A percentile compares a stretch with the other conserved stretches of the same genome.
Conservation (phyloP, 2,888 invertebrate species). For the Ernsta delagoae region DNA sequence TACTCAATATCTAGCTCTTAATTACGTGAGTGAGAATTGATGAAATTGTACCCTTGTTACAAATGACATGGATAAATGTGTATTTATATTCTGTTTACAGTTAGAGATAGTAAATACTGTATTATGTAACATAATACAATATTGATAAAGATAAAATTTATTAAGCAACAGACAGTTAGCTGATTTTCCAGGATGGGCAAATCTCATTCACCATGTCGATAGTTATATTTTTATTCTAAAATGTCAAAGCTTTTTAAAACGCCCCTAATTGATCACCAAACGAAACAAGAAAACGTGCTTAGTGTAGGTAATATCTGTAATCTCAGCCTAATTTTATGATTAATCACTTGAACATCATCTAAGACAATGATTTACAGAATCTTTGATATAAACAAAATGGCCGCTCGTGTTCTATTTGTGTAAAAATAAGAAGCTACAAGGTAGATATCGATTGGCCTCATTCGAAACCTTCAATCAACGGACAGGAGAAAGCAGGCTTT, state of each 20-base stretch:
- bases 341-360: background rate
- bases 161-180: too few species aligned
- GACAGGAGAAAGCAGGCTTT: conserved; percentile 23
- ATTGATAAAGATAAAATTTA: too few species aligned
- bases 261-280: too few species aligned
- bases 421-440: background rate
- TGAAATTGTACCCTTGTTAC: background rate
- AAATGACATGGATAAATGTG: background rate
- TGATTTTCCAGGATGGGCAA: too few species aligned
- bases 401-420: background rate
- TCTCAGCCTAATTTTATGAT: background rate
- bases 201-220: too few species aligned
- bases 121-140: too few species aligned
- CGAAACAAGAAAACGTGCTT: too few species aligned
- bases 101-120: too few species aligned
- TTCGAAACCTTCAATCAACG: conserved; percentile 9
- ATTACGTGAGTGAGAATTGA: background rate
- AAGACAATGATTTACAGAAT: background rate
- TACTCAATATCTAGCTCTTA: background rate
- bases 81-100: too few species aligned
- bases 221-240: too few species aligned
- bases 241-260: too few species aligned
- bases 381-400: background rate
- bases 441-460: conserved; percentile 5
- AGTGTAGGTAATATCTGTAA: too few species aligned